Base-by-base conservation (phyloP, 1,140 invertebrate species). In the Saccostrea glomerata region DNA sequence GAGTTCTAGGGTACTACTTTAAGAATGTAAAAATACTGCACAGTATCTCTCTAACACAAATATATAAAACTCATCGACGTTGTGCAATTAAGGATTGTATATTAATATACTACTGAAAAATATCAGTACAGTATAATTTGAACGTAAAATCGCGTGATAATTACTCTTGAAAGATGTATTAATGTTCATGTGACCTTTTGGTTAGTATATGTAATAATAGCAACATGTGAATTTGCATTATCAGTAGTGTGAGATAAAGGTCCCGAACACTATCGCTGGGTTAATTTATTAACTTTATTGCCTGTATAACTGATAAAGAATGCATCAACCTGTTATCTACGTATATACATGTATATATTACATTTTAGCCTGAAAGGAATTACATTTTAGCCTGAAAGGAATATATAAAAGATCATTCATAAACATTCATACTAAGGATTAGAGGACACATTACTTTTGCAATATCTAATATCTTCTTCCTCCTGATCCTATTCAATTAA, bases 111-210 rank as follows among this genome's bases (percentile, higher is more conserved):
- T 47, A 6, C 9, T 47, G 47, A 47, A 3, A 47, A 47, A 6
- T 47, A 47, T 36, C 47, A 9, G 58, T 63, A 60, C 12, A 12
- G 9, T 60, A 73, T 23, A 13, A 36, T 77, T 3, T 66, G 25
- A 30, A 36, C 70, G 15, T 77, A 77, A 77, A 77, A 36, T 77
- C 70, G 13, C 23, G 30, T 77, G 70, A 77, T 30, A 77, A 77
- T 25, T 30, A 36, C 23, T 30, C 70, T 30, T 25, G 15, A 77
- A 30, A 2, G 0, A 15, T 15, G 7, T 30, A 30, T 20, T 20
- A 63, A 77, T 77, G 0, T 77, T 1, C 70, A 77, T 36, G 11
- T 77, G 70, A 77, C 25, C 70, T 77, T 77, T 30, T 25, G 25
- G 25, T 77, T 77, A 77, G 15, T 36, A 47, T n/a, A 63, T 63